These are phyloP conservation scores for Sepiola atlantica DNA, from an alignment of 2,888 invertebrate genomes.

Conservation along the genomic window DNA sequence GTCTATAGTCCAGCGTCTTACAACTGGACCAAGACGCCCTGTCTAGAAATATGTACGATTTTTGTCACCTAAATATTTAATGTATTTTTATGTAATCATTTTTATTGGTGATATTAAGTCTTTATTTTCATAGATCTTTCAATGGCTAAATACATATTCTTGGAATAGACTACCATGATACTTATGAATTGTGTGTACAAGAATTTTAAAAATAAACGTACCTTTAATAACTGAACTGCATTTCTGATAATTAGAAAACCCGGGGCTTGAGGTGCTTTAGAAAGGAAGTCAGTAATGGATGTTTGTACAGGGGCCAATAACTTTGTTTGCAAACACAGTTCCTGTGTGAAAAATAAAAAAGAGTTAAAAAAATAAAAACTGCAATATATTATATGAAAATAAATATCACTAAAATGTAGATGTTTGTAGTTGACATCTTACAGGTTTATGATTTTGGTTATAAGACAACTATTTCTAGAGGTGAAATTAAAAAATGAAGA, in stretches of 20 bases:
- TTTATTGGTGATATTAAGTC: too few species aligned
- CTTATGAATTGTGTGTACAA: background rate
- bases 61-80: too few species aligned
- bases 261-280: constrained; percentile 90
- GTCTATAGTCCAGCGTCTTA: too few species aligned
- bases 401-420: too few species aligned
- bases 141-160: background rate
- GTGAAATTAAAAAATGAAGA: background rate
- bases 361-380: background rate
- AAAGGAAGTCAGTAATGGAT: constrained; percentile 87
- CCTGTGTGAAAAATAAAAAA: constrained; percentile 76
- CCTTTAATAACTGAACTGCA: constrained; percentile 80
- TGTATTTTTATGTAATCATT: too few species aligned
- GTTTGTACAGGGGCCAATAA: constrained; percentile 84
- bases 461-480: background rate
- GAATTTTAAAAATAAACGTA: constrained; percentile 54
- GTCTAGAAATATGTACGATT: too few species aligned
- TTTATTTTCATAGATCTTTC: background rate
- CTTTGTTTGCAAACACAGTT: constrained; percentile 90
- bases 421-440: background rate
- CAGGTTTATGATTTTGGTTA: background rate
- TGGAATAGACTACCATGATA: background rate
- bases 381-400: too few species aligned
- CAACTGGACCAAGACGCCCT: too few species aligned
- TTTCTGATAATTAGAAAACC: constrained; percentile 84